Conservation (phyloP, 1,140 invertebrate species). For the Cydia strobilella region DNA sequence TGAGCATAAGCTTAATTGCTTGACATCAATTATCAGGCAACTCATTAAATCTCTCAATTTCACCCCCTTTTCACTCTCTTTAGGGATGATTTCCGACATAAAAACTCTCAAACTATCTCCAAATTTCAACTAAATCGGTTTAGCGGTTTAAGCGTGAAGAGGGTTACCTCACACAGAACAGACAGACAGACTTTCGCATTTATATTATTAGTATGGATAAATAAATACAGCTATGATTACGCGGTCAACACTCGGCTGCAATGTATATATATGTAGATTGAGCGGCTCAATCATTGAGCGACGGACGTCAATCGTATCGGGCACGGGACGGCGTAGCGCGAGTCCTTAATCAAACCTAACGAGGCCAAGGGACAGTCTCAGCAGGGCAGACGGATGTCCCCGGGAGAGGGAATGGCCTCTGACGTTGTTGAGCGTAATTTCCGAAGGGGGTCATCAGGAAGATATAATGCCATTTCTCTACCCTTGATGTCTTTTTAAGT, state of each 20-base stretch:
- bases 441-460: conserved; percentile 70
- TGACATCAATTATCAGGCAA: no score
- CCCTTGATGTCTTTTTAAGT: conserved; percentile 75
- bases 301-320: background rate
- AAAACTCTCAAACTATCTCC: no score
- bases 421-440: conserved; percentile 62
- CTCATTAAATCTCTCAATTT: no score
- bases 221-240: no score
- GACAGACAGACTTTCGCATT: no score
- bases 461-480: conserved; percentile 74
- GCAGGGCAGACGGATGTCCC: conserved; percentile 43
- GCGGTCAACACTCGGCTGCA: background rate
- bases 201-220: no score
- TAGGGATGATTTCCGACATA: no score
- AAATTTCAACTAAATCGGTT: no score
- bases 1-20: no score
- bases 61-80: no score
- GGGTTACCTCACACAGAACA: no score
- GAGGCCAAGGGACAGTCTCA: background rate
- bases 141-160: no score
- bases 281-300: background rate
- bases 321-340: background rate
- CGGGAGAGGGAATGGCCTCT: conserved; percentile 52
- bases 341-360: background rate
- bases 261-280: background rate